Evolutionary conservation across 23 tunicate species (phyloP).

Genomic region (Styela clava): DNA sequence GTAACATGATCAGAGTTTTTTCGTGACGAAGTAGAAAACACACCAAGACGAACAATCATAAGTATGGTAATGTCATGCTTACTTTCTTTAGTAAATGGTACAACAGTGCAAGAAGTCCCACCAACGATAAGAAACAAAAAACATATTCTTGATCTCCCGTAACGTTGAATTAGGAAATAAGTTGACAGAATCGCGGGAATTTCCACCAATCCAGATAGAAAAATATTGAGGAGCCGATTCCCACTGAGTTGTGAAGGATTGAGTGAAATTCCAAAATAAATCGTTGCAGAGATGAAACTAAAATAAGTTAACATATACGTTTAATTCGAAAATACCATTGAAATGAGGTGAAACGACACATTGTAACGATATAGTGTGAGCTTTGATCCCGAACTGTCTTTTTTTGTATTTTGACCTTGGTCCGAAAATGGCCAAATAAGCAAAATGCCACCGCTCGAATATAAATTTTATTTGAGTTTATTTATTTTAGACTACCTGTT

Average conservation of each 20-base stretch:
- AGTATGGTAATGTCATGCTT: neutral
- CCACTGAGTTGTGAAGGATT: constrained; percentile 5
- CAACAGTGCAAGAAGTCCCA: neutral
- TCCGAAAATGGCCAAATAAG: too few relatives aligned
- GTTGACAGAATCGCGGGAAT: neutral
- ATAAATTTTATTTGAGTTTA: too few relatives aligned
- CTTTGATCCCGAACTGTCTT: too few relatives aligned
- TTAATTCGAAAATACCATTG: too few relatives aligned
- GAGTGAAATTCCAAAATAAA: neutral
- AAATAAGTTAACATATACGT: too few relatives aligned
- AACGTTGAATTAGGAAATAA: neutral
- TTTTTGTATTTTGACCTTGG: too few relatives aligned
- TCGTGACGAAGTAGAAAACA: neutral
- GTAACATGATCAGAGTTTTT: neutral
- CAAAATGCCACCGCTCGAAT: too few relatives aligned
- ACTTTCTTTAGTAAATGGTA: neutral
- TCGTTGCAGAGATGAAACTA: neutral
- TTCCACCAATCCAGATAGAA: neutral
- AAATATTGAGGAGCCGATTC: neutral
- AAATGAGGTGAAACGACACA: too few relatives aligned
- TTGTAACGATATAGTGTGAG: too few relatives aligned
- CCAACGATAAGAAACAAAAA: neutral
- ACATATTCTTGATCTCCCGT: neutral
- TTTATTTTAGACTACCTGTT: too few relatives aligned
- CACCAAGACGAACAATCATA: too few relatives aligned